Conservation (phyloP, 2,797 vertebrate species). For the Sebastiscus tertius region DNA sequence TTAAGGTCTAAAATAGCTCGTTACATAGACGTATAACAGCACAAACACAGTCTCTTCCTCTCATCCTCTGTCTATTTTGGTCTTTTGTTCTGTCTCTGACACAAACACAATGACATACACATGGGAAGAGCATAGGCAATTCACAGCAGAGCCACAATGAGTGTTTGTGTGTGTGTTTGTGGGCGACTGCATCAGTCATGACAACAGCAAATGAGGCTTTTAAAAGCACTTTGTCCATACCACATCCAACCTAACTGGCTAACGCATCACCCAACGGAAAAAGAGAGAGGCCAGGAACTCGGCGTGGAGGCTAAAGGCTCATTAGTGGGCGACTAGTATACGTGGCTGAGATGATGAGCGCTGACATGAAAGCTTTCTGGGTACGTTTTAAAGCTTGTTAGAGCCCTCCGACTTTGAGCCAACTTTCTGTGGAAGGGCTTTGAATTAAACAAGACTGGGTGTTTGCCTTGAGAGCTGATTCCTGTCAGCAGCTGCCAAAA, state of each 20-base stretch:
- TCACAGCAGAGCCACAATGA: neutral
- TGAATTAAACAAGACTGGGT: constrained; percentile 57
- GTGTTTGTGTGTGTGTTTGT: neutral
- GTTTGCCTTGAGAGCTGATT: constrained; percentile 38
- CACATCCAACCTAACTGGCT: neutral
- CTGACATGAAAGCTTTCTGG: constrained; percentile 45
- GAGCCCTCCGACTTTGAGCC: constrained; percentile 28
- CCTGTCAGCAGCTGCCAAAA: constrained; percentile 49
- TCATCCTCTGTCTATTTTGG: neutral
- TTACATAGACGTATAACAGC: neutral
- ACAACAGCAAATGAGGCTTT: constrained; percentile 28
- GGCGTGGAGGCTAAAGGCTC: constrained; percentile 27
- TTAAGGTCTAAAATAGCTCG: neutral
- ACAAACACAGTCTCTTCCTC: neutral
- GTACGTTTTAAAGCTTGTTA: constrained; percentile 52
- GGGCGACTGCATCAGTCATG: neutral
- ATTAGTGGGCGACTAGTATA: constrained; percentile 15
- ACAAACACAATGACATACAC: neutral
- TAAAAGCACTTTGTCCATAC: constrained; percentile 16
- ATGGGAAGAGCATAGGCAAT: neutral
- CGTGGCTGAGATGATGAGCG: constrained; percentile 28
- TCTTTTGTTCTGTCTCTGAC: neutral
- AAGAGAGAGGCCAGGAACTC: neutral
- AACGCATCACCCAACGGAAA: neutral
- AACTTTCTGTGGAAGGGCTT: constrained; percentile 47